Conservation (phyloP, 2,113 vertebrate species). For the Campylomormyrus tamandua region DNA sequence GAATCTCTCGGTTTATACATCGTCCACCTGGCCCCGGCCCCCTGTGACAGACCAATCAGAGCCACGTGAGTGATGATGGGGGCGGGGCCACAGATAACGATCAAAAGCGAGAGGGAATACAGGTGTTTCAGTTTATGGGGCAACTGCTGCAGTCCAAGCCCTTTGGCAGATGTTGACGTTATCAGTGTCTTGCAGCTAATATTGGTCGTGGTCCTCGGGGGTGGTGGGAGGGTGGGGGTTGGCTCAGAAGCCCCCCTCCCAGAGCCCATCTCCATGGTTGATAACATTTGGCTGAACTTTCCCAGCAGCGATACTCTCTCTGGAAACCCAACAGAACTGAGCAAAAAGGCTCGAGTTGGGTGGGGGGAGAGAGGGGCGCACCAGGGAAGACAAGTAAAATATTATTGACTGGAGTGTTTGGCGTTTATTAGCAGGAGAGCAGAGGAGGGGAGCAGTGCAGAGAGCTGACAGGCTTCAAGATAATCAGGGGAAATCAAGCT, state of each 20-base stretch:
- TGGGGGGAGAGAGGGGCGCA: conserved; percentile 56
- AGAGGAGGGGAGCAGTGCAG: conserved; percentile 49
- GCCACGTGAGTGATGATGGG: conserved; percentile 74
- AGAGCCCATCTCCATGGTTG: conserved; percentile 76
- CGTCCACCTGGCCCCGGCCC: conserved; percentile 70
- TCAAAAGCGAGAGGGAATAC: conserved; percentile 85
- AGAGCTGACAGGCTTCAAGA: conserved; percentile 77
- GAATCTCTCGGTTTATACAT: conserved; percentile 79
- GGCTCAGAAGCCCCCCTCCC: conserved; percentile 58
- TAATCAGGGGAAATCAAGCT: conserved; percentile 75
- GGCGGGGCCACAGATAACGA: conserved; percentile 72
- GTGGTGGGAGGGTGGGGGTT: conserved; percentile 34
- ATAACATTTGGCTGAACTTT: conserved; percentile 99
- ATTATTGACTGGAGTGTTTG: conserved; percentile 83
- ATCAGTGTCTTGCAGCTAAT: conserved; percentile 75
- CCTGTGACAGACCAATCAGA: conserved; percentile 80
- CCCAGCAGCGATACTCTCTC: conserved; percentile 82
- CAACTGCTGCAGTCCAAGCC: conserved; percentile 65
- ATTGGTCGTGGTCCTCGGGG: conserved; percentile 74
- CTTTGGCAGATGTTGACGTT: conserved; percentile 87
- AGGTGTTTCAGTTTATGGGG: conserved; percentile 93
- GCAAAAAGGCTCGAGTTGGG: conserved; percentile 58
- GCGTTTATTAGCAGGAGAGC: conserved; percentile 80
- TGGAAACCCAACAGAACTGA: conserved; percentile 74
- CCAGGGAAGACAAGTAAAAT: conserved; percentile 78